A percentile compares a stretch with the other conserved stretches of the same genome.
These are phyloP conservation scores for Centroberyx gerrardi DNA, from an alignment of 2,797 vertebrate species.

Conservation along the genomic window DNA sequence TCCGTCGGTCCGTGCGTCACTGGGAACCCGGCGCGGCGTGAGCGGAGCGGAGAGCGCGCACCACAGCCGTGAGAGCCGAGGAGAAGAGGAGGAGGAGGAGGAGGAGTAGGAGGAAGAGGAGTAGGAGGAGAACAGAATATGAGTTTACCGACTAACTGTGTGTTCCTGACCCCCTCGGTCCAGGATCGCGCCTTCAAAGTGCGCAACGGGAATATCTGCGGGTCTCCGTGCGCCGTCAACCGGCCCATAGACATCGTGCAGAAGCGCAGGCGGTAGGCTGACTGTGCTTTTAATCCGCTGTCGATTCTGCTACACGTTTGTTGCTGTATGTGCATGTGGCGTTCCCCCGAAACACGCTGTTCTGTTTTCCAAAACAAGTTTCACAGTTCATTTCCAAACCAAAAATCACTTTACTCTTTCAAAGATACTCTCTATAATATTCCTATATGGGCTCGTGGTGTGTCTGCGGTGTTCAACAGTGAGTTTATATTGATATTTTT, in stretches of 20 bases:
- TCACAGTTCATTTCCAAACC: too few species aligned
- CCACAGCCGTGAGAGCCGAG: conserved; percentile 51
- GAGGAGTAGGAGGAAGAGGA: background rate
- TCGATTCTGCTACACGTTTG: conserved; percentile 38
- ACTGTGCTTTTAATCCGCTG: conserved; percentile 59
- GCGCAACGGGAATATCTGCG: conserved; percentile 82
- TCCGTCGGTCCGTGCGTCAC: conserved; percentile 56
- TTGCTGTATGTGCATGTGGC: background rate
- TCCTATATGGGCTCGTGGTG: too few species aligned
- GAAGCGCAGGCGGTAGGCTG: conserved; percentile 88
- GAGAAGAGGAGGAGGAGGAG: conserved; percentile 49
- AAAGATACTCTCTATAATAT: too few species aligned
- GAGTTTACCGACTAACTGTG: conserved; percentile 87
- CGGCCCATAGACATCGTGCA: conserved; percentile 89
- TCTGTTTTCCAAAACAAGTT: too few species aligned
- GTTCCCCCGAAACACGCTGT: background rate
- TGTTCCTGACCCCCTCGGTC: conserved; percentile 72
- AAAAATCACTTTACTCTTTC: too few species aligned
- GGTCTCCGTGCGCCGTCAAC: conserved; percentile 88
- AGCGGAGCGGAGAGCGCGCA: conserved; percentile 48
- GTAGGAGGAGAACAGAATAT: conserved; percentile 65
- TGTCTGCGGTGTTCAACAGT: too few species aligned
- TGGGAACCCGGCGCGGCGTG: conserved; percentile 64
- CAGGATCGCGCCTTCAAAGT: conserved; percentile 83
- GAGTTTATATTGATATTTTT: too few species aligned